A percentile compares a stretch with the other conserved stretches of the same genome.
Conservation (phyloP, 2,113 vertebrate genomes). For the Ascaphus truei region DNA sequence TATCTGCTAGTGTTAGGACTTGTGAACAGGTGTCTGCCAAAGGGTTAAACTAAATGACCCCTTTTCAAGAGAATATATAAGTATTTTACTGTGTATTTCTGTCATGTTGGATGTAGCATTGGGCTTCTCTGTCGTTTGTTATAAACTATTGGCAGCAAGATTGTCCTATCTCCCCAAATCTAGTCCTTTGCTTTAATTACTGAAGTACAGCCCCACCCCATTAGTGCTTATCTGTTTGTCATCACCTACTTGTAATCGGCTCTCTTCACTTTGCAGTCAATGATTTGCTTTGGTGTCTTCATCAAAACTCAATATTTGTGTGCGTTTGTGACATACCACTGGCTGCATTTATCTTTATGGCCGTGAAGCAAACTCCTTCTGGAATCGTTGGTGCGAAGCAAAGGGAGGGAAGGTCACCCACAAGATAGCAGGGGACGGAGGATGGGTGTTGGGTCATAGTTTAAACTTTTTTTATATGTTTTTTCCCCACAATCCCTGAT, state of each 20-base stretch:
- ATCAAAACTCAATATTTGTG: background rate
- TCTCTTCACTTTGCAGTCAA: constrained; percentile 7
- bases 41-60: too few species aligned
- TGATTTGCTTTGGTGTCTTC: constrained; percentile 15
- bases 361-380: background rate
- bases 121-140: too few species aligned
- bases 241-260: background rate
- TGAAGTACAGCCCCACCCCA: background rate
- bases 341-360: constrained; percentile 11
- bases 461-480: too few species aligned
- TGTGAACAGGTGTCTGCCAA: too few species aligned
- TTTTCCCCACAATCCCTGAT: too few species aligned
- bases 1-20: too few species aligned
- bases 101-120: too few species aligned
- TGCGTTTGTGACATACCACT: constrained; percentile 1
- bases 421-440: background rate
- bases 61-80: too few species aligned
- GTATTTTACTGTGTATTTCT: too few species aligned
- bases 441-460: too few species aligned
- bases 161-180: background rate
- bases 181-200: background rate
- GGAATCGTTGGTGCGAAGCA: background rate
- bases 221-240: constrained; percentile 5
- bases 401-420: constrained; percentile 6
- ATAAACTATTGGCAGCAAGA: background rate